A percentile compares a stretch with the other conserved stretches of the same genome.
Conservation (phyloP, 2,797 vertebrate species). For the Scolopax bukidnonensis region DNA sequence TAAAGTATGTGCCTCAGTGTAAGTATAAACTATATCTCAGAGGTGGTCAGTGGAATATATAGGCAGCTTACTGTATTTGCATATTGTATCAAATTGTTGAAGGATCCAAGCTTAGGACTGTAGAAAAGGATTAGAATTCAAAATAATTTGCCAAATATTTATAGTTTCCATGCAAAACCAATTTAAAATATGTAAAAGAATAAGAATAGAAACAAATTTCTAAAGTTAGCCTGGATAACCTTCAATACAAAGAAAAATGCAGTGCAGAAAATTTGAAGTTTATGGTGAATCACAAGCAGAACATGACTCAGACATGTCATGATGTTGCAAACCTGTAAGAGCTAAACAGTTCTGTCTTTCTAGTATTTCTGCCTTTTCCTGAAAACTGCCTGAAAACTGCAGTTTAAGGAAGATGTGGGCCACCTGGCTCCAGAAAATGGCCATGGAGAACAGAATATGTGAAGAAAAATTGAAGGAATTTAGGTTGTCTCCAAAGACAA, state of each 20-base stretch:
- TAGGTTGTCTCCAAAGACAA: neutral
- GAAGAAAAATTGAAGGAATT: neutral
- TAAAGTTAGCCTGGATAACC: neutral
- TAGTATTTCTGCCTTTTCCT: neutral
- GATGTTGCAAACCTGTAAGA: neutral
- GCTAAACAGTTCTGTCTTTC: neutral
- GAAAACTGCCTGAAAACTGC: neutral
- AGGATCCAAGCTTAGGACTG: neutral
- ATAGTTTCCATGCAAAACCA: neutral
- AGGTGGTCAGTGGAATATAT: neutral
- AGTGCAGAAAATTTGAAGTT: neutral
- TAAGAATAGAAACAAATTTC: neutral
- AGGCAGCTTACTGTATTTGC: neutral
- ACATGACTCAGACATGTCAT: neutral
- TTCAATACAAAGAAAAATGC: neutral
- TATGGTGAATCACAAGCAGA: neutral
- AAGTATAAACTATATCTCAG: neutral
- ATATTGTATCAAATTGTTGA: neutral
- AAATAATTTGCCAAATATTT: neutral
- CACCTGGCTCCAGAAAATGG: fast-evolving
- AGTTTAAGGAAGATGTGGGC: neutral
- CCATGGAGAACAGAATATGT: neutral
- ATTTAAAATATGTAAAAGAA: neutral
- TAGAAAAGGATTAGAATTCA: neutral
- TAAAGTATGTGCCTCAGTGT: neutral